phyloP scores from a whole-genome alignment of 2,797 vertebrate species.

The Streptopelia turtur region DNA sequence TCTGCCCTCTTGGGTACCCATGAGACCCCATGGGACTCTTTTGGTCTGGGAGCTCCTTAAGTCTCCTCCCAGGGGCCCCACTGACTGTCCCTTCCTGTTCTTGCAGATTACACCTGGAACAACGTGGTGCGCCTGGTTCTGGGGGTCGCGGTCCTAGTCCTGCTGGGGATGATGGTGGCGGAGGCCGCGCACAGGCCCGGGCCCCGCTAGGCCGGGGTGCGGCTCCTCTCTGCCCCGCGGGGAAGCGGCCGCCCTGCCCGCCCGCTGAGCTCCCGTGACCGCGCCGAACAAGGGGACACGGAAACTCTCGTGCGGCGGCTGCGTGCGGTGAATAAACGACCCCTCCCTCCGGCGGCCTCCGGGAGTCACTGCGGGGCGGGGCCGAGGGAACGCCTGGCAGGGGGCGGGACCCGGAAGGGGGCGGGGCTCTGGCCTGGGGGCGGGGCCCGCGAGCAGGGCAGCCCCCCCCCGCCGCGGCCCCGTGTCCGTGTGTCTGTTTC shows the following conservation, averaged over 20 bases:
- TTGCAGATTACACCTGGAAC: background rate
- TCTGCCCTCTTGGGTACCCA: background rate
- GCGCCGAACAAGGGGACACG: rapidly evolving
- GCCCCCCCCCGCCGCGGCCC: no score
- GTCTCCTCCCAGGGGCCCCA: background rate
- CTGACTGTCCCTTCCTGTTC: background rate
- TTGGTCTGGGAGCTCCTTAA: background rate
- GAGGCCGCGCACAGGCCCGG: background rate
- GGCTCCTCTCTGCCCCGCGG: no score
- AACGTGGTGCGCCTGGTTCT: background rate
- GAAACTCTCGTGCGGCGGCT: rapidly evolving
- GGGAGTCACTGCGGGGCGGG: no score
- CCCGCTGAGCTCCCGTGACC: rapidly evolving
- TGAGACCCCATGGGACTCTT: background rate
- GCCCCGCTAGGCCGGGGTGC: background rate
- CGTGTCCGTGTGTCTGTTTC: no score
- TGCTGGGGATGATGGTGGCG: background rate
- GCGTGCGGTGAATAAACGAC: background rate
- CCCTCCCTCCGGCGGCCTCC: background rate
- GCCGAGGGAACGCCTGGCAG: no score
- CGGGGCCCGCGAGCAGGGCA: no score
- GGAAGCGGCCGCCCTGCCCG: no score
- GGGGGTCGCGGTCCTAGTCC: background rate
- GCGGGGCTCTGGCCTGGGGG: background rate
- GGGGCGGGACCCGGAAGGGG: no score